Conservation (phyloP, 2,888 invertebrate genomes). For the Hololepta plana region DNA sequence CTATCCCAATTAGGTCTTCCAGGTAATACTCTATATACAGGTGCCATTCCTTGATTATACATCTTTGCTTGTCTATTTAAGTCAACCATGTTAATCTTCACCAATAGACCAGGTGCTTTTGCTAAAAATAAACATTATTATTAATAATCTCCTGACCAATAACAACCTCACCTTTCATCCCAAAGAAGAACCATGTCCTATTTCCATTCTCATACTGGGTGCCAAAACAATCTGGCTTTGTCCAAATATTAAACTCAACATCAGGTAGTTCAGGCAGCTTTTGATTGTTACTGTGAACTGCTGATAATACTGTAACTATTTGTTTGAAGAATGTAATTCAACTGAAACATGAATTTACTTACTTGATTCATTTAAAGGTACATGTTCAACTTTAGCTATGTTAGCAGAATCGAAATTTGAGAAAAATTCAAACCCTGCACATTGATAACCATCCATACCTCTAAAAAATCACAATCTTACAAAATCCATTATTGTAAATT, state of each 20-base stretch:
- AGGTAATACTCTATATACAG: conserved; percentile 58
- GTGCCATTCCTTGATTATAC: conserved; percentile 81
- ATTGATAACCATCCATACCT: conserved; percentile 32
- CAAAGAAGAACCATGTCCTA: conserved; percentile 87
- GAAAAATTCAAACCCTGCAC: conserved; percentile 63
- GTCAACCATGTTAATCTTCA: conserved; percentile 72
- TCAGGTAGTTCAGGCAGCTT: conserved; percentile 40
- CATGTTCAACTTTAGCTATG: conserved; percentile 62
- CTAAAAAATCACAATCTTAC: background rate
- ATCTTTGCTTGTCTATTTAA: conserved; percentile 80
- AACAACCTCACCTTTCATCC: conserved; percentile 41
- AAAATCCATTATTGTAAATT: too few relatives aligned
- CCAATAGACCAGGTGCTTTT: conserved; percentile 32
- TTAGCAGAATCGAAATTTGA: conserved; percentile 87
- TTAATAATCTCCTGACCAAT: background rate
- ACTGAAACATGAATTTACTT: conserved; percentile 15
- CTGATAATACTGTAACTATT: conserved; percentile 8
- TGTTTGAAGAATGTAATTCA: conserved; percentile 1
- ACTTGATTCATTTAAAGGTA: conserved; percentile 40
- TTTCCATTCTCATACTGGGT: conserved; percentile 80
- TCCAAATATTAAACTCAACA: conserved; percentile 81
- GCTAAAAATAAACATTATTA: conserved; percentile 17
- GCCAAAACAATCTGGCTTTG: conserved; percentile 72
- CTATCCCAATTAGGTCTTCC: conserved; percentile 70
- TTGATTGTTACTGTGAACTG: conserved; percentile 14